Percentiles rank a stretch among this genome's conserved stretches.
Evolutionary conservation across 2,888 invertebrate species (phyloP).

Genomic region (Sesia apiformis): DNA sequence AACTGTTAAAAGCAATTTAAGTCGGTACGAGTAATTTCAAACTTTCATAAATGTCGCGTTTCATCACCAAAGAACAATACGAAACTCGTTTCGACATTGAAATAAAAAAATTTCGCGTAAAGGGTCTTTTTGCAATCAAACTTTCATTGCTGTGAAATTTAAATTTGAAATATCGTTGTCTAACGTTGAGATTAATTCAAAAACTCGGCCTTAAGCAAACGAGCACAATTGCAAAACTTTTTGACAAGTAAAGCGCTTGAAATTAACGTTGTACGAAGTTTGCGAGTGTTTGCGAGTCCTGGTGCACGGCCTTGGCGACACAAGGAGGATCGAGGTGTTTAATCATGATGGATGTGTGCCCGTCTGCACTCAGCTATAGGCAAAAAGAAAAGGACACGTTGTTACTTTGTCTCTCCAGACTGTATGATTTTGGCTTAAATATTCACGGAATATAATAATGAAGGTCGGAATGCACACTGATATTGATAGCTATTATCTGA

Average conservation of each 20-base stretch:
- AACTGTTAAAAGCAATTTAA: too few relatives aligned
- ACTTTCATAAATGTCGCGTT: constrained; percentile 7
- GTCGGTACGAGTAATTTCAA: too few relatives aligned
- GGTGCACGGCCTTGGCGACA: neutral
- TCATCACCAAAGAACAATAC: constrained; percentile 11
- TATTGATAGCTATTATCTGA: too few relatives aligned
- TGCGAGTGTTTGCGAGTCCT: constrained; percentile 18
- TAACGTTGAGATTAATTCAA: constrained; percentile 37
- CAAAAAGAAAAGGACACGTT: too few relatives aligned
- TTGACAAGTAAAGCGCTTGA: constrained; percentile 47
- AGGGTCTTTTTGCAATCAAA: constrained; percentile 32
- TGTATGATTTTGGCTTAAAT: too few relatives aligned
- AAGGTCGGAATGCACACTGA: too few relatives aligned
- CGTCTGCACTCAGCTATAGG: too few relatives aligned
- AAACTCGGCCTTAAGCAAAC: constrained; percentile 35
- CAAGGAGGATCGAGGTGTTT: neutral
- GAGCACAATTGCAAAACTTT: constrained; percentile 47
- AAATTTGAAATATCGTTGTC: constrained; percentile 33
- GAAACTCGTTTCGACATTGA: constrained; percentile 15
- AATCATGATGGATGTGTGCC: too few relatives aligned
- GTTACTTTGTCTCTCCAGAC: too few relatives aligned
- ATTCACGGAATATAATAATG: too few relatives aligned
- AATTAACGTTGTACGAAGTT: constrained; percentile 39
- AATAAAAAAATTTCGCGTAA: constrained; percentile 17
- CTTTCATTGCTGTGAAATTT: constrained; percentile 35